Evolutionary conservation across 30 jellyfish, hydroid and myxozoan genomes (phyloP), one percentile per base, ranked within the genome.

Genomic region (Pelagia noctiluca): DNA sequence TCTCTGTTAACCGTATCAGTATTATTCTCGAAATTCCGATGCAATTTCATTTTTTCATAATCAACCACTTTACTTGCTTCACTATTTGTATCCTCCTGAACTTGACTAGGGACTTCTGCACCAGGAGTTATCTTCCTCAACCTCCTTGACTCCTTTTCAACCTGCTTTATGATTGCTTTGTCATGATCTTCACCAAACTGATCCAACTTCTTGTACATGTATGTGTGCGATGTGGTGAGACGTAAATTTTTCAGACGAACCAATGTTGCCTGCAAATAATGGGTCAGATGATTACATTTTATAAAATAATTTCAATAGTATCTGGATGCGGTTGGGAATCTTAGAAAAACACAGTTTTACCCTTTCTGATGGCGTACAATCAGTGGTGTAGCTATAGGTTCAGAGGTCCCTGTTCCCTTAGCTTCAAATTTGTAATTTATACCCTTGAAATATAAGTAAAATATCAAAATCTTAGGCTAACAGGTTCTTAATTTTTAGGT

Each of bases 221-320:
- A 48, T 0, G 71, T 73, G 54, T 73, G 85, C 19, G 85, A 73
- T 1, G 47, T 37, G 49, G 71, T 48, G 24, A 73, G 73, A 73
- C 85, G 71, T 52, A 73, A 50, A n/a, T 32, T 73, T 35, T 73
- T 31, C 85, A 73, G 71, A 24, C 85, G 85, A 47, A 73, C 53
- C 73, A 73, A 49, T 24, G 73, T 50, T 3, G 36, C 3, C 85
- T 73, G 71, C 74, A 73, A 73, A 33, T 21, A 50, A 36, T 25
- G 38, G 31, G 75, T 63, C 35, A 21, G 46, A 31, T 21, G 46
- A 31, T 35, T n/a, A 63, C 35, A 21, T 11, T 63, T 21, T 63
- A 63, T 63, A 63, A 63, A 21, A 63, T 63, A 63, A 4, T 5
- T 7, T 63, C 35, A 63, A 63, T 46, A 63, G 35, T 21, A 13